Evolutionary conservation across 2,113 vertebrate species (phyloP), one percentile per base, ranked within the genome.

Genomic region (Athene noctua): DNA sequence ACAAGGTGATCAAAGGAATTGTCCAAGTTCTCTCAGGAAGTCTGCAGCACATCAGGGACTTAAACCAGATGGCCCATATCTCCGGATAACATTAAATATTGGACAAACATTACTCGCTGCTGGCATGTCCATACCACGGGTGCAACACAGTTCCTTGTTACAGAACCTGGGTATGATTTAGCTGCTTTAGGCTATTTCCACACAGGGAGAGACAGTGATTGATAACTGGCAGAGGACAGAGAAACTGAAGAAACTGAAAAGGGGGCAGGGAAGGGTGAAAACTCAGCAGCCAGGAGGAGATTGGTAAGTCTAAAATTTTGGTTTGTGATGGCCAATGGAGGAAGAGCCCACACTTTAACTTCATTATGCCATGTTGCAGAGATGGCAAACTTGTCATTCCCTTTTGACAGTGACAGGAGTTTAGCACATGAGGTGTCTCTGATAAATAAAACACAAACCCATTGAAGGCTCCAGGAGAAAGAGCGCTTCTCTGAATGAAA

Each of bases 1-100:
- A 66, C 46, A 77, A 89, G 87, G 78, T 92, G 94, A 97, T 95
- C 95, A 89, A 95, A 96, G 83, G 58, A 84, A 54, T 82, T 91
- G 65, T 75, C 77, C 86, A 84, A 16, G 49, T 86, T 94, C 66
- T 61, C 66, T 94, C 66, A 88, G 90, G 79, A 96, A 90, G 61
- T 81, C 83, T 91, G 80, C 80, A 91, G 73, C 86, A 55, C 78
- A 74, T 71, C 51, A 18, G 32, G 30, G 66, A 68, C 84, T 95
- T 77, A 95, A 95, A 89, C 74, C 91, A 95, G 78, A 94, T 94
- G 86, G 74, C 42, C n/a, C 10, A 10, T 70, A 70, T 84, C 42
- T 63, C 47, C 0, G 0, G 47, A 47, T 91, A 78, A 81, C 59
- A 73, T 95, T 71, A 94, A 82, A 85, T 82, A 44, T 54, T 82